phyloP scores from a whole-genome alignment of 1,140 invertebrate species.

The Nomia melanderi region DNA sequence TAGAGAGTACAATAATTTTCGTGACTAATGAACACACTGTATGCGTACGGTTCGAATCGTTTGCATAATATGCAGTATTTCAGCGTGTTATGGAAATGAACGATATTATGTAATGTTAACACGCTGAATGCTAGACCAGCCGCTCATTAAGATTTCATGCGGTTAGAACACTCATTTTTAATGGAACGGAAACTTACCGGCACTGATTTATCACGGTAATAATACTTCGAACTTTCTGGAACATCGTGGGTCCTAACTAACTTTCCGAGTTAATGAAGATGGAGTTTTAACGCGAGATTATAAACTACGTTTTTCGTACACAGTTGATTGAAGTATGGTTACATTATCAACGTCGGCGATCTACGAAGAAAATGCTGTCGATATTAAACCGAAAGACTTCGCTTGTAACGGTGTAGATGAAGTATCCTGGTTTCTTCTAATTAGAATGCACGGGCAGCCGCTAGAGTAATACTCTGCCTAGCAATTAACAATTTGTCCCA shows the following conservation, averaged over 20 bases:
- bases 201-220: background rate
- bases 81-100: background rate
- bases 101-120: background rate
- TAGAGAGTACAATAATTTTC: constrained; percentile 28
- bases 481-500: constrained; percentile 61
- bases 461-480: constrained; percentile 50
- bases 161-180: background rate
- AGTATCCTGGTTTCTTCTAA: constrained; percentile 49
- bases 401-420: constrained; percentile 20
- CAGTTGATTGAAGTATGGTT: background rate
- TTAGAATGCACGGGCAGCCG: constrained; percentile 48
- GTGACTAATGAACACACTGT: constrained; percentile 27
- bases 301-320: background rate
- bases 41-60: constrained; percentile 1
- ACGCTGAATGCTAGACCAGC: background rate
- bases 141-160: background rate
- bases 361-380: background rate
- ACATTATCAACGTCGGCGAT: too few relatives aligned
- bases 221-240: background rate
- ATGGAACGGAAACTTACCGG: background rate
- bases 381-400: background rate
- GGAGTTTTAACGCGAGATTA: background rate
- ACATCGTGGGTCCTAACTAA: background rate
- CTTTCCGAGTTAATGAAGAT: background rate
- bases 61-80: constrained; percentile 17